Conservation (phyloP, 2,888 invertebrate species). For the Syritta pipiens region DNA sequence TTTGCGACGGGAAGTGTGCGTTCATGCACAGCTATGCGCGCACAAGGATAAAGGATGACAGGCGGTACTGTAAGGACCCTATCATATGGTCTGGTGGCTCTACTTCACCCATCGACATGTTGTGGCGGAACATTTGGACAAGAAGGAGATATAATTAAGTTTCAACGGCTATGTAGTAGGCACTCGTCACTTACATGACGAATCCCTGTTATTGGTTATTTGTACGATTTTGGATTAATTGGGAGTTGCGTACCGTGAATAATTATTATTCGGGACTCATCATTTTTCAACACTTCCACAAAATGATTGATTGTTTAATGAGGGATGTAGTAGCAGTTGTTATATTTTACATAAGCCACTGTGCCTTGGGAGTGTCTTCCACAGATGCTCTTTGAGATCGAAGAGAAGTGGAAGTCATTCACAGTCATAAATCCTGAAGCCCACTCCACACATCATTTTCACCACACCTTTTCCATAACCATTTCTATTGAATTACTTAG, state of each 20-base stretch:
- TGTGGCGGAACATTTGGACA: constrained; percentile 56
- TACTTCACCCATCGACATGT: constrained; percentile 55
- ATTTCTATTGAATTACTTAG: constrained; percentile 7
- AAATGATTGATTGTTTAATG: constrained; percentile 49
- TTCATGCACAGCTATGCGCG: constrained; percentile 44
- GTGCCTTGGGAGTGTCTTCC: too few species aligned
- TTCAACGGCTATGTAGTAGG: constrained; percentile 32
- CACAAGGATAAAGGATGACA: constrained; percentile 47
- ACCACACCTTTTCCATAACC: neutral
- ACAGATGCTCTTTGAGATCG: too few species aligned
- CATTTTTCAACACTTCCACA: constrained; percentile 60
- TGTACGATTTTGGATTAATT: constrained; percentile 57
- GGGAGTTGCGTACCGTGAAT: constrained; percentile 44
- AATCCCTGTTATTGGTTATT: constrained; percentile 59
- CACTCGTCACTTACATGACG: constrained; percentile 37
- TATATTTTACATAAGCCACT: too few species aligned
- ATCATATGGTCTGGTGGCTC: constrained; percentile 56
- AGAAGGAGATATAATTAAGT: constrained; percentile 47
- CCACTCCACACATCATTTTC: neutral
- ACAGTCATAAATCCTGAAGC: neutral
- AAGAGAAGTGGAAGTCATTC: too few species aligned
- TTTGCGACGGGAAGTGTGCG: constrained; percentile 56
- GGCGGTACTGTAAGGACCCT: constrained; percentile 49
- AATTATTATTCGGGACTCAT: constrained; percentile 56
- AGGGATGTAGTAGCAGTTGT: constrained; percentile 39